Evolutionary conservation across 2,888 invertebrate genomes (phyloP).

Genomic region (Nomada goodeniana): DNA sequence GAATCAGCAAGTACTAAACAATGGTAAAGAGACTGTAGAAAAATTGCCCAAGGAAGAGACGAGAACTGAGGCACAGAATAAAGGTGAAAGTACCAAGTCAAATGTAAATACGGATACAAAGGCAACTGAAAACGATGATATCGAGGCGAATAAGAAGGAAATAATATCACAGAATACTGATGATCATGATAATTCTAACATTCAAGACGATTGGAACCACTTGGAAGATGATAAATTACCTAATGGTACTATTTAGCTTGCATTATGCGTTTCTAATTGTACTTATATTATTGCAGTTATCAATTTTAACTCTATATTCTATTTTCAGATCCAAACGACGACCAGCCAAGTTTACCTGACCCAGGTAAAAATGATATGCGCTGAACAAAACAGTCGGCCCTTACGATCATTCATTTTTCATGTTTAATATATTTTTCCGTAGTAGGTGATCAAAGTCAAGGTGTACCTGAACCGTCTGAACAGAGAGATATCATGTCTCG

Average conservation of each 20-base stretch:
- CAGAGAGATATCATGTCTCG: conserved; percentile 41
- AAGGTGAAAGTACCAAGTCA: neutral
- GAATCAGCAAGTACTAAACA: neutral
- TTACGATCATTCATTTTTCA: neutral
- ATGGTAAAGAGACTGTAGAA: neutral
- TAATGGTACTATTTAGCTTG: conserved; percentile 34
- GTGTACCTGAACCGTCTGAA: conserved; percentile 34
- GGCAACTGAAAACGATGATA: conserved; percentile 3
- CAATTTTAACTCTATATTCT: neutral
- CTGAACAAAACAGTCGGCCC: neutral
- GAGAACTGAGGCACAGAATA: neutral
- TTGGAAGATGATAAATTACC: neutral
- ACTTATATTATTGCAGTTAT: neutral
- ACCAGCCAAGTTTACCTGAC: conserved; percentile 11
- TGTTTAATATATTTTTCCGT: conserved; percentile 9
- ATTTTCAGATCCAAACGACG: conserved; percentile 55
- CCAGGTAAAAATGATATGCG: conserved; percentile 48
- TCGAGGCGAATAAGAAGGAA: conserved; percentile 27
- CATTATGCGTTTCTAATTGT: neutral
- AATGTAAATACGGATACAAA: neutral
- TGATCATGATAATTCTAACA: conserved; percentile 41
- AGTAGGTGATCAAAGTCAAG: conserved; percentile 45
- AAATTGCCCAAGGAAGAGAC: too few relatives aligned
- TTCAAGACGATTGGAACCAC: conserved; percentile 34
- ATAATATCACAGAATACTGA: conserved; percentile 62